A percentile compares a stretch with the other conserved stretches of the same genome.
These are phyloP conservation scores for Tympanoctomys barrerae DNA, from an alignment of 2,797 vertebrate genomes.

Conservation along the genomic window DNA sequence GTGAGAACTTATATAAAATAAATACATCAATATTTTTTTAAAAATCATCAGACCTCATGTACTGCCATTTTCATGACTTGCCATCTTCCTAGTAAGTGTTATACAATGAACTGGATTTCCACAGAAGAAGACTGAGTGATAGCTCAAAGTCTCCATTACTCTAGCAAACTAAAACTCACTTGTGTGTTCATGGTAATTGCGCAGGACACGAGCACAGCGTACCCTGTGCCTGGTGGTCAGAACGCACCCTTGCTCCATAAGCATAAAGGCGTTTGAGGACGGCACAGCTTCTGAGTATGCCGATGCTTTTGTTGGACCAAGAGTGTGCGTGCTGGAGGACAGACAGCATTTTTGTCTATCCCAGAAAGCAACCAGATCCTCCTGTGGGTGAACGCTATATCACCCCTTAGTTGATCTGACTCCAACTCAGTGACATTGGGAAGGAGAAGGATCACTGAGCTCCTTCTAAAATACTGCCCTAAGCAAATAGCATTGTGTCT, in stretches of 20 bases:
- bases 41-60: not conserved
- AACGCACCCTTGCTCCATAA: not conserved
- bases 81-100: not conserved
- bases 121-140: not conserved
- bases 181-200: not conserved
- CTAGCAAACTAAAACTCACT: not conserved
- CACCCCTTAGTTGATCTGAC: not conserved
- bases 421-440: not conserved
- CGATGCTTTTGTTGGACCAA: slow-evolving; percentile 17
- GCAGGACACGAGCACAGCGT: not conserved
- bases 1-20: too few relatives aligned
- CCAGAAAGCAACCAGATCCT: not conserved
- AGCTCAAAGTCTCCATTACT: not conserved
- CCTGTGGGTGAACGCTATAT: not conserved
- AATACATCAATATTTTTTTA: too few relatives aligned
- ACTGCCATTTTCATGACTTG: not conserved
- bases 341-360: not conserved
- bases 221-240: not conserved
- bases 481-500: not conserved
- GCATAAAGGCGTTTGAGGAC: not conserved
- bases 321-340: not conserved
- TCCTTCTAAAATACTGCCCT: not conserved
- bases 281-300: slow-evolving; percentile 17
- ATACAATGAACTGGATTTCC: not conserved
- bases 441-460: not conserved